phyloP scores from a whole-genome alignment of 2,888 invertebrate species.

The Melanostoma scalare region DNA sequence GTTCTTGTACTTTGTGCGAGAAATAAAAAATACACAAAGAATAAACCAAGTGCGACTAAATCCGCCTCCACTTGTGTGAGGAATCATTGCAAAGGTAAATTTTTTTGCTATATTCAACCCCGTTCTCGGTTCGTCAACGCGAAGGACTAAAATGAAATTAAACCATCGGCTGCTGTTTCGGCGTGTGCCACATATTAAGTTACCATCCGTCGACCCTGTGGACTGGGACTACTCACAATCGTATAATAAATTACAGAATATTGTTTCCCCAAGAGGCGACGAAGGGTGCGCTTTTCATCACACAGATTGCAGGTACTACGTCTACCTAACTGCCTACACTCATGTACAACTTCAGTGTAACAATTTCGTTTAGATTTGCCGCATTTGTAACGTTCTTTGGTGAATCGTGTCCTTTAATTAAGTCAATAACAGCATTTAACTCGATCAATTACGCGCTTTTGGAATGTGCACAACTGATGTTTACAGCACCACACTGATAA shows the following conservation, averaged over 20 bases:
- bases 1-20: constrained; percentile 12
- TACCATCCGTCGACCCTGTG: constrained; percentile 36
- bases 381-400: constrained; percentile 44
- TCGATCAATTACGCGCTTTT: constrained; percentile 69
- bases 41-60: constrained; percentile 48
- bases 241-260: constrained; percentile 57
- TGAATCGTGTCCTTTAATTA: constrained; percentile 70
- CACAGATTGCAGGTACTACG: constrained; percentile 17
- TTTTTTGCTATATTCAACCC: constrained; percentile 16
- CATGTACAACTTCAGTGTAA: constrained; percentile 22
- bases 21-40: constrained; percentile 37
- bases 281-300: constrained; percentile 3
- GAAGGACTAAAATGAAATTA: constrained; percentile 64
- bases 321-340: not conserved
- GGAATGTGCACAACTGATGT: constrained; percentile 15
- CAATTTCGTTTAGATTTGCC: constrained; percentile 55
- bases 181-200: constrained; percentile 71
- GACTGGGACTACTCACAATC: constrained; percentile 22
- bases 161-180: constrained; percentile 61
- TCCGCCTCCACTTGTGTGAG: constrained; percentile 28
- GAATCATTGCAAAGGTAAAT: constrained; percentile 32
- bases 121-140: not conserved
- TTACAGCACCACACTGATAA: constrained; percentile 43
- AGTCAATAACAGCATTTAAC: constrained; percentile 72
- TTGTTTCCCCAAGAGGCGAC: constrained; percentile 27